phyloP scores from a whole-genome alignment of 2,797 vertebrate species.

The Okamejei kenojei region DNA sequence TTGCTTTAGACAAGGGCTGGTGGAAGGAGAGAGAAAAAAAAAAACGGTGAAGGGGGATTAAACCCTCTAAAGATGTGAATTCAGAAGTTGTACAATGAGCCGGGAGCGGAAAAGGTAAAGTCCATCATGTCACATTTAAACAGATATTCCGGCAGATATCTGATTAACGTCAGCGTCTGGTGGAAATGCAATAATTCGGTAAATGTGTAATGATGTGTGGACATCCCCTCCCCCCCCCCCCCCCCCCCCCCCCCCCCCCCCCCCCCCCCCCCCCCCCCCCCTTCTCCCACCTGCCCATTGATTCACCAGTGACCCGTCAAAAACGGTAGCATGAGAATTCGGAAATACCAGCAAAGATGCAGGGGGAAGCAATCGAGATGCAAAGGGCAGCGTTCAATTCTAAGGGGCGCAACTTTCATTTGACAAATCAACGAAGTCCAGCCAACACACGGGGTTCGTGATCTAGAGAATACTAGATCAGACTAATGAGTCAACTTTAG shows the following conservation, averaged over 20 bases:
- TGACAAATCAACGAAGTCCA: background rate
- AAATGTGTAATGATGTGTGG: slow-evolving; percentile 83
- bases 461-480: no score
- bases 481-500: no score
- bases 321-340: slow-evolving; percentile 98
- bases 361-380: slow-evolving; percentile 40
- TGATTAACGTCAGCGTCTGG: background rate
- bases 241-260: slow-evolving; percentile 65
- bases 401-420: background rate
- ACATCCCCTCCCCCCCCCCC: slow-evolving; percentile 59
- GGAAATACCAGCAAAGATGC: slow-evolving; percentile 60
- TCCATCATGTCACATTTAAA: slow-evolving; percentile 60
- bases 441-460: no score
- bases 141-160: slow-evolving; percentile 44
- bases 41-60: slow-evolving; percentile 66
- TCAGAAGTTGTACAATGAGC: background rate
- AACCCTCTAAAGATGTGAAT: slow-evolving; percentile 16
- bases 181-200: slow-evolving; percentile 46
- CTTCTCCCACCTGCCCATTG: slow-evolving; percentile 97
- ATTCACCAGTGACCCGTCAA: slow-evolving; percentile 97
- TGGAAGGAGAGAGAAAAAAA: background rate
- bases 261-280: slow-evolving; percentile 65
- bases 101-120: background rate
- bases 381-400: background rate
- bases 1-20: slow-evolving; percentile 62